Evolutionary conservation across 1,140 invertebrate genomes (phyloP).

Genomic region (Caenorhabditis latens): DNA sequence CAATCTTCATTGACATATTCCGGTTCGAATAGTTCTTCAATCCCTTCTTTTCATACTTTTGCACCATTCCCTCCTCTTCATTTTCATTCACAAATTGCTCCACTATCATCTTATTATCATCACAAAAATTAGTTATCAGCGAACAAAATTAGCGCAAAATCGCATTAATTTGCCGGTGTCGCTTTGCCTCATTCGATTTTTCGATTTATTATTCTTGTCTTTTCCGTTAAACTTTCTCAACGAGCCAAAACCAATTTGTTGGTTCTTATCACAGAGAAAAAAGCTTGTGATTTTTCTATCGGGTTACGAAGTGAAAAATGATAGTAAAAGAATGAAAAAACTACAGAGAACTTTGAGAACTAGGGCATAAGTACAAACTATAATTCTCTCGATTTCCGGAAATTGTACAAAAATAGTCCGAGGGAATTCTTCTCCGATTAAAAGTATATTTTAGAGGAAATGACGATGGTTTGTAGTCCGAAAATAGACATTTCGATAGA

Average conservation of each 20-base stretch:
- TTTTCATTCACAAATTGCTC: neutral
- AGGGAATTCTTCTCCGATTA: neutral
- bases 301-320: neutral
- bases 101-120: conserved; percentile 39
- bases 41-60: neutral
- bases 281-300: conserved; percentile 21
- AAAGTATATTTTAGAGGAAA: neutral
- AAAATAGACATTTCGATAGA: neutral
- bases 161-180: conserved; percentile 43
- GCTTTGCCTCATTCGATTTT: neutral
- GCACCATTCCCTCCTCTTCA: neutral
- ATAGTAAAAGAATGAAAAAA: neutral
- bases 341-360: conserved; percentile 30
- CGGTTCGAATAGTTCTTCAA: conserved; percentile 3
- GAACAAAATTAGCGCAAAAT: conserved; percentile 37
- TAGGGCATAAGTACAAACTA: neutral
- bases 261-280: neutral
- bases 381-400: neutral
- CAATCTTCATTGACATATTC: neutral
- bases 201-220: conserved; percentile 9
- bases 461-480: neutral
- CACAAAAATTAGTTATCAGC: conserved; percentile 51
- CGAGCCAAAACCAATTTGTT: conserved; percentile 32
- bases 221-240: conserved; percentile 26
- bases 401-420: neutral